These are phyloP conservation scores for Phalera bucephala DNA, from an alignment of 2,888 invertebrate genomes.

Conservation along the genomic window DNA sequence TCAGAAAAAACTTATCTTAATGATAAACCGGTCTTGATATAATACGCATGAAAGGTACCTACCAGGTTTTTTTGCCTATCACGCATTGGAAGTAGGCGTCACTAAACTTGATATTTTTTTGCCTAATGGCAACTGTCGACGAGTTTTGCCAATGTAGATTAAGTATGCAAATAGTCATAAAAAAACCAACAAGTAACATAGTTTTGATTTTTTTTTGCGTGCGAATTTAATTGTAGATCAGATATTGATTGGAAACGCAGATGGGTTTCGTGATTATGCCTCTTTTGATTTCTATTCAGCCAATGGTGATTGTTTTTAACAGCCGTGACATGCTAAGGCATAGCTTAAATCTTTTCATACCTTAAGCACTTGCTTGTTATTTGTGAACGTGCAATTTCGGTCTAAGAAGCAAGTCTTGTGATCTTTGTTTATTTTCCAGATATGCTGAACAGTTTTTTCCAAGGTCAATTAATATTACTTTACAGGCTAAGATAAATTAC, in stretches of 20 bases:
- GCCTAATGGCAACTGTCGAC: conserved; percentile 1
- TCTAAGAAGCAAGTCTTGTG: too few species aligned
- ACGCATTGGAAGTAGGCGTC: conserved; percentile 2
- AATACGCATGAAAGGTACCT: neutral
- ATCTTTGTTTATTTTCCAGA: too few species aligned
- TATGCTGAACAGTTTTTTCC: too few species aligned
- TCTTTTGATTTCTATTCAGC: neutral
- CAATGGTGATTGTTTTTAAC: neutral
- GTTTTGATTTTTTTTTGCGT: neutral
- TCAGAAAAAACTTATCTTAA: too few species aligned
- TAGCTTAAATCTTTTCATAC: too few species aligned
- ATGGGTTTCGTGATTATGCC: neutral
- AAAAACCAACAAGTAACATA: neutral
- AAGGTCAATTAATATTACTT: too few species aligned
- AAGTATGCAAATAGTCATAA: neutral
- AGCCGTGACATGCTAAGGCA: too few species aligned
- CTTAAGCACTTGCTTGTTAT: too few species aligned
- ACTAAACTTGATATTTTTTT: neutral
- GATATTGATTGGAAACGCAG: neutral
- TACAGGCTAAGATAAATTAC: too few species aligned
- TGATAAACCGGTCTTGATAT: neutral
- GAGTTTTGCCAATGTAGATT: conserved; percentile 1
- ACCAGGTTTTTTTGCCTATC: neutral
- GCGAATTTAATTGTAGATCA: neutral
- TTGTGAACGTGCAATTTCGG: too few species aligned